Conservation (phyloP, 1,140 invertebrate species). For the Onthophagus taurus region DNA sequence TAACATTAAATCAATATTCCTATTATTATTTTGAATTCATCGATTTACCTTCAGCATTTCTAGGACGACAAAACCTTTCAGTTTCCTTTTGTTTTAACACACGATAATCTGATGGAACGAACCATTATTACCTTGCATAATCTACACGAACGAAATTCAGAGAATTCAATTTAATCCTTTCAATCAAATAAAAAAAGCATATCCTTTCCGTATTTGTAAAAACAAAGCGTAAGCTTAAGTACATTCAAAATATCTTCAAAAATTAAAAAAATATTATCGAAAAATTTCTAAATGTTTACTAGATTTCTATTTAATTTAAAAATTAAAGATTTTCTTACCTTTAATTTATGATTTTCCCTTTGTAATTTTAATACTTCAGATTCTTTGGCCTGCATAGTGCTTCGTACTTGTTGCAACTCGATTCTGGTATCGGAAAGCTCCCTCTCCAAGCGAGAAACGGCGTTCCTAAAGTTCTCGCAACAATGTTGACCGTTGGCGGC, state of each 20-base stretch:
- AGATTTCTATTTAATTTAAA: not conserved
- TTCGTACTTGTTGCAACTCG: conserved; percentile 32
- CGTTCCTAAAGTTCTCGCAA: conserved; percentile 31
- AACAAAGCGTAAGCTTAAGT: not conserved
- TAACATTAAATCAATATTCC: too few relatives aligned
- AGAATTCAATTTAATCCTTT: not conserved
- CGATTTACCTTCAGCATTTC: not conserved
- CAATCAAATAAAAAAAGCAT: not conserved
- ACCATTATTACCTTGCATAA: too few relatives aligned
- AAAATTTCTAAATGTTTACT: not conserved
- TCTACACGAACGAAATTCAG: too few relatives aligned
- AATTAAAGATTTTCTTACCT: conserved; percentile 36
- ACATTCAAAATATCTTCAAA: not conserved
- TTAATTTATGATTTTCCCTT: conserved; percentile 51
- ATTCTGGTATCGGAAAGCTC: conserved; percentile 36
- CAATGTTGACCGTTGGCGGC: conserved; percentile 22
- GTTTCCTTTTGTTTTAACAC: too few relatives aligned
- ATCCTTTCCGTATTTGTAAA: not conserved
- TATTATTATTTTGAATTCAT: not conserved
- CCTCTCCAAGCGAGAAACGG: conserved; percentile 35
- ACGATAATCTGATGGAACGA: too few relatives aligned
- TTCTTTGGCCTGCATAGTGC: conserved; percentile 37
- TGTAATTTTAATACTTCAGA: conserved; percentile 42
- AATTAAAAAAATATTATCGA: not conserved
- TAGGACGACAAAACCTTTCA: too few relatives aligned